Base-by-base conservation (phyloP, 2,888 invertebrate genomes). In the Agrilus cyanescens region DNA sequence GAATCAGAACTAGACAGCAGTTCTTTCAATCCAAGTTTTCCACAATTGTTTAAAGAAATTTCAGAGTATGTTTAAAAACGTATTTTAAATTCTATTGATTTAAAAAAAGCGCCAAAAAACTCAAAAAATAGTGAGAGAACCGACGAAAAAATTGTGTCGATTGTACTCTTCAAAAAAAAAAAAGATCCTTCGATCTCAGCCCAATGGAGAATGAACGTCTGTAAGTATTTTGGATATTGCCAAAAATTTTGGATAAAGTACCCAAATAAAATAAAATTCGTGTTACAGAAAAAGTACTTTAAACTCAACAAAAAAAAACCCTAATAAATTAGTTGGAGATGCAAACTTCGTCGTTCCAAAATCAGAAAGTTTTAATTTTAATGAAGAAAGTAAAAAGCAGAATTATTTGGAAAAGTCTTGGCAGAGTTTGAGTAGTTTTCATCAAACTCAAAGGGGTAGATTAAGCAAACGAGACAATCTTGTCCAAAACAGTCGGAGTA, bases 31-130 rank as follows among this genome's bases (percentile, higher is more conserved):
- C 25, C 25, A 25, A 25, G 25, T 25, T 25, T 66, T 37, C 67
- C 67, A 18, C 61, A 61, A 52, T 67, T 67, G 67, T 51, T 67
- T 32, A 61, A 62, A 49, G 66, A 67, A 39, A 60, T 66, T 48
- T 60, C 64, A 4, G 57, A 60, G 67, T 66, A 53, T 55, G 58
- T 54, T 34, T n/a, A n/a, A 32, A 37, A 30, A 36, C 43, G 20
- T 33, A n/a, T 40, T 31, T 29, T 36, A 12, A 16, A 10, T 40
- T 15, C 33, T 6, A 31, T 29, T 29, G 6, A 12, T 15, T 36
- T 40, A 20, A 35, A 46, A 41, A 12, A 41, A 42, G 13, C 13
- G 15, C n/a, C n/a, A n/a, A n/a, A n/a, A 14, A 33, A 33, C 15
- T 33, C 8, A 16, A 41, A n/a, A n/a, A n/a, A n/a, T n/a, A n/a